Percentiles rank a stretch among this genome's conserved stretches.
Conservation (phyloP, 2,797 vertebrate species). For the Lepidocolaptes lacrymiger region DNA sequence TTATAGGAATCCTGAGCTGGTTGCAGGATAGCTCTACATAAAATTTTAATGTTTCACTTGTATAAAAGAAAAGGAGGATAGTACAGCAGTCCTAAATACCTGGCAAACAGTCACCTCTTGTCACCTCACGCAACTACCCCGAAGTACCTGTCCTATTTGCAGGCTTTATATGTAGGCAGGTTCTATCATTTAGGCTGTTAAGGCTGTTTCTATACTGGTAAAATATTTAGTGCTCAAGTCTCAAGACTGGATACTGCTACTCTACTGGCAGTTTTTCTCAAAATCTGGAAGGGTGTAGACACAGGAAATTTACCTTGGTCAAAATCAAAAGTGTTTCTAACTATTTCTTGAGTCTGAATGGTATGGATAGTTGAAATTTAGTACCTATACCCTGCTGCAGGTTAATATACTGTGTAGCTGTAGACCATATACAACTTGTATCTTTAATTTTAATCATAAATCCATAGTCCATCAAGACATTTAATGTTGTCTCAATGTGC, state of each 20-base stretch:
- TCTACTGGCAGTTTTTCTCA: background rate
- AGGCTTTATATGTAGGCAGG: background rate
- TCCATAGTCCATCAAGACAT: background rate
- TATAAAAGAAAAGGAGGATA: background rate
- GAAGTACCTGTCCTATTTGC: background rate
- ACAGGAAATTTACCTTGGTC: background rate
- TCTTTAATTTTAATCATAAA: conserved; percentile 15
- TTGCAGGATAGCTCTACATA: background rate
- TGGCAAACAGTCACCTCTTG: background rate
- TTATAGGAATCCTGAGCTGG: background rate
- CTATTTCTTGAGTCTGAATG: background rate
- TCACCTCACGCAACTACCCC: background rate
- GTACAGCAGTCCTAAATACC: background rate
- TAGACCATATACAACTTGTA: background rate
- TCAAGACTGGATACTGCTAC: background rate
- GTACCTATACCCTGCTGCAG: background rate
- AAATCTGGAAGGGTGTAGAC: background rate
- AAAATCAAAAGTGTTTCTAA: background rate
- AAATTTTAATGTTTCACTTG: background rate
- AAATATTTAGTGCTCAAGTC: background rate
- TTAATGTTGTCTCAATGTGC: background rate
- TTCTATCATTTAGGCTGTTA: background rate
- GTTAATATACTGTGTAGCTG: background rate
- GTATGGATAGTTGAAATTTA: background rate
- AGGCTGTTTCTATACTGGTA: background rate